Conservation (phyloP, 2,888 invertebrate species). For the Dolichomitus sp. region DNA sequence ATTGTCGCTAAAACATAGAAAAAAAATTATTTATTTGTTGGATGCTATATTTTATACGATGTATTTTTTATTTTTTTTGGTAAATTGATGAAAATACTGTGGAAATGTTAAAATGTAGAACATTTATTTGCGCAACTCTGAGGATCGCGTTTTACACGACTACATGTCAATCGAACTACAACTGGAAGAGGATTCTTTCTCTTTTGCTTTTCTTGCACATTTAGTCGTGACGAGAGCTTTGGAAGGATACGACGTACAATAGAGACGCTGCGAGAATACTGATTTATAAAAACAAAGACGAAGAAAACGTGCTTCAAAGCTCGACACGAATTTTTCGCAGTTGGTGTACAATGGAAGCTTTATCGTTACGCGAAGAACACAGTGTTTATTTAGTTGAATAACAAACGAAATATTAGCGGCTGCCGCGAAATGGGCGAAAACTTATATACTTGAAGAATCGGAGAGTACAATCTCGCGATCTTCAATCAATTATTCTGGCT, state of each 20-base stretch:
- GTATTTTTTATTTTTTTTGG: too few relatives aligned
- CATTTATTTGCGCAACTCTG: too few relatives aligned
- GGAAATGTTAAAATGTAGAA: too few relatives aligned
- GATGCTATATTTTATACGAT: too few relatives aligned
- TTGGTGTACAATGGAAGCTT: conserved; percentile 51
- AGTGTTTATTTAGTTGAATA: conserved; percentile 7
- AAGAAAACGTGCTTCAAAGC: conserved; percentile 24
- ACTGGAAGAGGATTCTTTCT: neutral
- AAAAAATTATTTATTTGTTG: too few relatives aligned
- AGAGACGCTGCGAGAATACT: conserved; percentile 55
- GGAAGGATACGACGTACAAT: conserved; percentile 20
- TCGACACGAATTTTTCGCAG: conserved; percentile 22
- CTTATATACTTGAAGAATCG: conserved; percentile 3
- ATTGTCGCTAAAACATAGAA: too few relatives aligned
- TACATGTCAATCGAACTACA: conserved; percentile 11
- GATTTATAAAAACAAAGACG: conserved; percentile 19
- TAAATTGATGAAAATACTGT: too few relatives aligned
- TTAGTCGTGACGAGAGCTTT: neutral
- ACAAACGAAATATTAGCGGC: conserved; percentile 18
- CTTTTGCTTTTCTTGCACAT: neutral
- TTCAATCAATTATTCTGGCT: conserved; percentile 51
- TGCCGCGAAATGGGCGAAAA: conserved; percentile 31
- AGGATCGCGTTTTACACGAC: neutral
- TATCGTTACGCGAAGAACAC: conserved; percentile 36
- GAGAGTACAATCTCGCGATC: conserved; percentile 31